Base-by-base conservation (phyloP, 2,888 invertebrate genomes). In the Tachina fera region DNA sequence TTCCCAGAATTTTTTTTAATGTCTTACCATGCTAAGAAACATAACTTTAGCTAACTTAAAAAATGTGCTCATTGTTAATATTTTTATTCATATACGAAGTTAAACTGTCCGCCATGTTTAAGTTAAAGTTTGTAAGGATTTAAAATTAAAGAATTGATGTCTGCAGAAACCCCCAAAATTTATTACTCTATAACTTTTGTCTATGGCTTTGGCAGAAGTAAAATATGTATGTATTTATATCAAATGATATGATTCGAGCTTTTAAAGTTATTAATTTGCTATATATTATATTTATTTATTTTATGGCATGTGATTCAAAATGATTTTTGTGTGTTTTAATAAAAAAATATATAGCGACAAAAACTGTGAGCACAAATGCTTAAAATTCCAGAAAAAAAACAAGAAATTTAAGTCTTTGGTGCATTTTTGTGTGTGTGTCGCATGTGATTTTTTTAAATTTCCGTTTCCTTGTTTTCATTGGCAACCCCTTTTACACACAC, bases 41-140 rank as follows among this genome's bases (percentile, higher is more conserved):
- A 31, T 1, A 31, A 31, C 1, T 31, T 31, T 31, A 31, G 31
- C 0, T 31, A 31, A 4, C 31, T 31, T 31, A 31, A 31, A 31
- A n/a, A n/a, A 85, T 81, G 81, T 78, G 85, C 82, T 82, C 85
- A 78, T 85, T 85, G 45, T 82, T 81, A 77, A 85, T 77, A 82
- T 85, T 79, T 80, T 68, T 70, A 78, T 78, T 71, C 8, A 78
- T 56, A 65, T 82, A 71, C 14, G 81, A n/a, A 19, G 72, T 63
- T 70, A 85, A 78, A 70, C 85, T 85, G 45, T 74, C 78, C 49
- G 85, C 85, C 85, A 85, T 82, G 5, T 75, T 79, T 14, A 19
- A 13, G 16, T 39, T 51, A 31, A 31, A 16, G 4, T 31, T 14
- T 31, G 9, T 56, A 6, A 31, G 31, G 31, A 6, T 56, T 31